Conservation (phyloP, 2,888 invertebrate genomes). For the Apamea anceps region DNA sequence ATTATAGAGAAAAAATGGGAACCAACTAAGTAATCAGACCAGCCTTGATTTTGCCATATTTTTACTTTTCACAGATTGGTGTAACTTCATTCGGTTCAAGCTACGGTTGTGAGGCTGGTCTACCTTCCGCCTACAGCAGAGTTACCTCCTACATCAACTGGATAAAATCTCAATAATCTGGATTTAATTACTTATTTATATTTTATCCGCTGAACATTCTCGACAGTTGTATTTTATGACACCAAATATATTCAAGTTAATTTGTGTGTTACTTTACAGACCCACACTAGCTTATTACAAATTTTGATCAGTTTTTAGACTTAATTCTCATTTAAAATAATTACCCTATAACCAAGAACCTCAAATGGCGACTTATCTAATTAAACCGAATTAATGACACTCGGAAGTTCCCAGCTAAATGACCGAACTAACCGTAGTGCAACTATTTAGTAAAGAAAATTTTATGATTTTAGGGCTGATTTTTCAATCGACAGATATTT, state of each 20-base stretch:
- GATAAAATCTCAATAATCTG: conserved; percentile 45
- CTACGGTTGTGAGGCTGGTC: conserved; percentile 14
- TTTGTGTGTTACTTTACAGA: conserved; percentile 18
- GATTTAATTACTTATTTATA: conserved; percentile 4
- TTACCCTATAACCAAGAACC: neutral
- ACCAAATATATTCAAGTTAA: conserved; percentile 12
- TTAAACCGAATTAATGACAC: neutral
- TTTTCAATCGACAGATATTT: no score
- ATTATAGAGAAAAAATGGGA: neutral
- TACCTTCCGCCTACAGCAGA: conserved; percentile 39
- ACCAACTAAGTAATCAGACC: neutral
- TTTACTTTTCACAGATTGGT: conserved; percentile 40
- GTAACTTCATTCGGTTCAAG: conserved; percentile 38
- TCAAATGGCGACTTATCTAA: neutral
- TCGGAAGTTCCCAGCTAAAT: neutral
- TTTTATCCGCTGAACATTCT: neutral
- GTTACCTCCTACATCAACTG: conserved; percentile 49
- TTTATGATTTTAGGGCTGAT: no score
- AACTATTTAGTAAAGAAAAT: no score
- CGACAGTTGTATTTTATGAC: neutral
- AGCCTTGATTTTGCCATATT: neutral
- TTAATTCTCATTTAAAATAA: neutral
- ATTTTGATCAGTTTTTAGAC: neutral
- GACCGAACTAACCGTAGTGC: neutral
- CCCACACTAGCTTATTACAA: conserved; percentile 6